Evolutionary conservation across 1,140 invertebrate genomes (phyloP), one percentile per base, ranked within the genome.

Genomic region (Apocrypta bakeri): DNA sequence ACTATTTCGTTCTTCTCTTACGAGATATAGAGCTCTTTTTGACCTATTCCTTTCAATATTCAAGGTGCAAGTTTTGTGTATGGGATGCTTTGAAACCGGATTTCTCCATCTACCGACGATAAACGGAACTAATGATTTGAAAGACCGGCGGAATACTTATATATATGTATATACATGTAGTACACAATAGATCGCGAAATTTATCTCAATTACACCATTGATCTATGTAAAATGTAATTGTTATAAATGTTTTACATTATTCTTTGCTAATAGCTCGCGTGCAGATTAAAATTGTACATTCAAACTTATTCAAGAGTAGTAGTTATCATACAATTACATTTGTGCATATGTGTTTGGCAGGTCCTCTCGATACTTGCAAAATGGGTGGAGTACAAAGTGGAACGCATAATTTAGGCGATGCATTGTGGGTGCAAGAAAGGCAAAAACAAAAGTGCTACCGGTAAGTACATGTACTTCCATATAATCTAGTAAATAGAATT

Each of bases 361-460:
- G 29, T 48, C 17, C 27, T 29, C 61, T n/a, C 21, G 1, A 83
- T 17, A 68, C 27, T 31, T 29, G 17, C 48, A 82, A 74, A 79
- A 92, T 92, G 91, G 91, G 91, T 25, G 91, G 91, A 66, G 89
- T 89, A 61, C 91, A 92, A 40, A 91, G 91, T 84, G 90, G 90
- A 79, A 86, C 90, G 64, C 91, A 92, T 77, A 91, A 87, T 86
- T 87, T 92, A 42, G 91, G 91, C 7, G 91, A 92, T 74, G 89
- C 91, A 69, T 88, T 92, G 81, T 92, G 91, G 91, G 87, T 89
- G 78, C 91, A 92, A 11, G 91, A 92, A 83, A 87, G 90, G 73
- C 90, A 91, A 79, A 90, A 87, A 81, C 91, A 92, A 83, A 89
- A 87, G 85, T 87, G 84, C 64, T 85, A 88, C 63, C 86, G 90